Evolutionary conservation across 1,140 invertebrate species (phyloP), one percentile per base, ranked within the genome.

Genomic region (Panulirus ornatus): DNA sequence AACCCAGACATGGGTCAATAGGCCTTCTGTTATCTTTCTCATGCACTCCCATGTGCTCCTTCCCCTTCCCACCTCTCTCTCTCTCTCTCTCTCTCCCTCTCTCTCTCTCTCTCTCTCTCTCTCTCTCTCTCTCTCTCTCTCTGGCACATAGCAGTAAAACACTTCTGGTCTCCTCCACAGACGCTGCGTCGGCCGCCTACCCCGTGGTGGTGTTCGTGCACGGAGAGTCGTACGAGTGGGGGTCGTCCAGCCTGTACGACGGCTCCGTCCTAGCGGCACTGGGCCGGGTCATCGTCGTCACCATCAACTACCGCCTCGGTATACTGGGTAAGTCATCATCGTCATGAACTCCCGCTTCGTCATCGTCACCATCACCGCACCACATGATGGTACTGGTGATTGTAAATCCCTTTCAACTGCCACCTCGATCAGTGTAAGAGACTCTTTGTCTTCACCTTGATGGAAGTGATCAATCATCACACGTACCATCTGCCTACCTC

Each of bases 161-260:
- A 11, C n/a, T 70, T 78, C 36, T 78, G 14, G 27, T 54, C 40
- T 54, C 42, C 42, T 40, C 38, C 42, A 47, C 78, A 82, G 78
- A 47, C n/a, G 38, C 9, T 11, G 27, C 44, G 11, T n/a, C 47
- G 2, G 44, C 47, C 47, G 81, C 81, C 27, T 66, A 66, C 34
- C 81, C 81, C 5, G 81, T 84, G 58, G 81, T 84, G 34, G 81
- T 84, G 58, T 84, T 84, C 81, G 16, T 84, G 30, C 81, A 84
- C 36, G 81, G 81, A n/a, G 81, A 84, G 58, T 66, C 54, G 30
- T 84, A 66, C 58, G 54, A 84, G 22, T 84, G 81, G 81, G 81
- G 81, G 14, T 63, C 81, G 11, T 63, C 81, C 36, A 84, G 38
- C 51, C 81, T 66, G 19, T 84, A 84, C 36, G 81, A 84, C 36